phyloP scores from a whole-genome alignment of 2,113 vertebrate genomes.

The Pungitius pungitius region DNA sequence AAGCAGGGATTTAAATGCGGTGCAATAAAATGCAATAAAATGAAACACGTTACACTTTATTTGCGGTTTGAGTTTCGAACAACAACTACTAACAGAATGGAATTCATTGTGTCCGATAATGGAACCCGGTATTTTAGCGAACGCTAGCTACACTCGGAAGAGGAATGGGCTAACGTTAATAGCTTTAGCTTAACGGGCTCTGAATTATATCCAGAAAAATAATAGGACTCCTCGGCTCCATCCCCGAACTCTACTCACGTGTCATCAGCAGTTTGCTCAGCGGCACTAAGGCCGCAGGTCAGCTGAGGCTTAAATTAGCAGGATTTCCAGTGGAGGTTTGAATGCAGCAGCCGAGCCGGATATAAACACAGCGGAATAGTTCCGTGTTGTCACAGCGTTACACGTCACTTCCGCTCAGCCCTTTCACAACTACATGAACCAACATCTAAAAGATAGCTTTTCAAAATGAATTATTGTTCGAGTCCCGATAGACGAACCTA shows the following conservation, averaged over 20 bases:
- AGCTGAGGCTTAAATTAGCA: not conserved
- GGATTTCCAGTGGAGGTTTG: not conserved
- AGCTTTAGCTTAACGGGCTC: not conserved
- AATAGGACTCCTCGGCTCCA: not conserved
- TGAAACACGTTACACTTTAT: too few relatives aligned
- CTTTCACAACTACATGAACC: conserved; percentile 11
- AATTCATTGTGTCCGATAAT: conserved; percentile 12
- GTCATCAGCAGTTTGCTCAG: conserved; percentile 19
- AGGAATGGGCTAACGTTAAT: not conserved
- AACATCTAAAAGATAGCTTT: not conserved
- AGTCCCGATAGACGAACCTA: too few relatives aligned
- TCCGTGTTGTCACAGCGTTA: not conserved
- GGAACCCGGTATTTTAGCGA: conserved; percentile 17
- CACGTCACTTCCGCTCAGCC: conserved; percentile 6
- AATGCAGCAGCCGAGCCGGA: not conserved
- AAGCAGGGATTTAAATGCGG: too few relatives aligned
- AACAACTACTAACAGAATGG: too few relatives aligned
- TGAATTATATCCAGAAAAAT: not conserved
- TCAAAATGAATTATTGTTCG: conserved; percentile 13
- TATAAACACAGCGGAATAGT: not conserved
- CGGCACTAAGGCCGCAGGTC: conserved; percentile 16
- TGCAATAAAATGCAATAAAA: too few relatives aligned
- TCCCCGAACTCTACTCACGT: not conserved
- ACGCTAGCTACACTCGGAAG: not conserved
- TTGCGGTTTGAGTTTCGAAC: too few relatives aligned